Percentiles rank a stretch among this genome's conserved stretches.
Conservation (phyloP, 2,797 vertebrate species). For the Rhadinocentrus ornatus region DNA sequence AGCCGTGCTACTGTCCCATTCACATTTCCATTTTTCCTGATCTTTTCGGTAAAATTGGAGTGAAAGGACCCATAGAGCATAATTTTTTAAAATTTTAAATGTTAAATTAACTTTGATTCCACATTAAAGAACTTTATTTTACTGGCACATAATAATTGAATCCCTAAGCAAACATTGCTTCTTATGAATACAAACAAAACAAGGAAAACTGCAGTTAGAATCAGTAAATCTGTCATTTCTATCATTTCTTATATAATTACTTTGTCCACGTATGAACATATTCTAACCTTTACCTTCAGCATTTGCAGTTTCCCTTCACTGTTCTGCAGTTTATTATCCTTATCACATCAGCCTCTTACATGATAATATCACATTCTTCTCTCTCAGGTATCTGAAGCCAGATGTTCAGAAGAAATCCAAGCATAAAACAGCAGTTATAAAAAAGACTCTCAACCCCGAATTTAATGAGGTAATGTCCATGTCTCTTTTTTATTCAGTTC, state of each 20-base stretch:
- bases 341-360: slow-evolving; percentile 9
- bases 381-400: slow-evolving; percentile 90
- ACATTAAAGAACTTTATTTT: background rate
- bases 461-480: slow-evolving; percentile 88
- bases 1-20: background rate
- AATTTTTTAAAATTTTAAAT: background rate
- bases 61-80: background rate
- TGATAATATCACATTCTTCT: slow-evolving; percentile 24
- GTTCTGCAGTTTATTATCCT: background rate
- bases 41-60: background rate
- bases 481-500: slow-evolving; percentile 10
- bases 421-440: slow-evolving; percentile 92
- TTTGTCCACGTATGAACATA: slow-evolving; percentile 6
- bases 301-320: background rate
- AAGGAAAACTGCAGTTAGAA: background rate
- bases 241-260: slow-evolving; percentile 1
- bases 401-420: slow-evolving; percentile 93
- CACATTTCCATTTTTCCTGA: background rate
- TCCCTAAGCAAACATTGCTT: background rate
- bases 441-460: slow-evolving; percentile 93
- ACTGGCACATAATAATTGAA: background rate
- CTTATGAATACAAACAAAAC: background rate
- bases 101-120: background rate
- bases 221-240: background rate
- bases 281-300: slow-evolving; percentile 17